Percentiles rank a stretch among this genome's conserved stretches.
phyloP scores from a whole-genome alignment of 2,888 invertebrate genomes.

The Scrobipalpa atriplicella region DNA sequence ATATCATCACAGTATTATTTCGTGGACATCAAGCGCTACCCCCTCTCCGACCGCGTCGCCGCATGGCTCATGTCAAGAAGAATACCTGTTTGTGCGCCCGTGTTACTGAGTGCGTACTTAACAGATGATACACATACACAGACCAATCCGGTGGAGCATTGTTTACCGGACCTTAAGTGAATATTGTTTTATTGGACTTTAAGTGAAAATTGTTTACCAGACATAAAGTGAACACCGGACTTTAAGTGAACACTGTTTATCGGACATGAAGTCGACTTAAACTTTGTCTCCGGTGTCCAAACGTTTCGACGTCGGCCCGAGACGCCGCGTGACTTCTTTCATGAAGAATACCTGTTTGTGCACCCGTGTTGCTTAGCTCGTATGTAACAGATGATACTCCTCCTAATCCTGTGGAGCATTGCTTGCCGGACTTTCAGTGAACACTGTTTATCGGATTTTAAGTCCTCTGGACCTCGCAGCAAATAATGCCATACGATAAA shows the following conservation, averaged over 20 bases:
- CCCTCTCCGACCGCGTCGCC: slow-evolving; percentile 78
- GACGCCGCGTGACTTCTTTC: slow-evolving; percentile 82
- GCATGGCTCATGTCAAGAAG: slow-evolving; percentile 78
- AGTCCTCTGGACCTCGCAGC: too few species aligned
- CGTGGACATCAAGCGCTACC: slow-evolving; percentile 81
- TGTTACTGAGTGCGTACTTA: slow-evolving; percentile 84
- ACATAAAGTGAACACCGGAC: too few species aligned
- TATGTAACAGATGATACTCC: slow-evolving; percentile 75
- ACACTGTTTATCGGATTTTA: too few species aligned
- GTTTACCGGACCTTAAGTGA: slow-evolving; percentile 33
- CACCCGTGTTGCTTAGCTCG: slow-evolving; percentile 81
- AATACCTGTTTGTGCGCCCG: slow-evolving; percentile 81
- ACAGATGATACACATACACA: slow-evolving; percentile 66
- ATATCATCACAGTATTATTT: slow-evolving; percentile 86
- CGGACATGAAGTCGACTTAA: slow-evolving; percentile 73
- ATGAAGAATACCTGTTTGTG: slow-evolving; percentile 37
- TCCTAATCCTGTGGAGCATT: slow-evolving; percentile 61
- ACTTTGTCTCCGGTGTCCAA: too few species aligned
- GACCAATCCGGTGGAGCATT: slow-evolving; percentile 58
- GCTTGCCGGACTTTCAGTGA: slow-evolving; percentile 51
- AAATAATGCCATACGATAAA: too few species aligned
- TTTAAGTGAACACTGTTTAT: too few species aligned
- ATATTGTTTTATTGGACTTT: too few species aligned
- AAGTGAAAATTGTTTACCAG: too few species aligned
- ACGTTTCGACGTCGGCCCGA: slow-evolving; percentile 66